Percentiles rank a stretch among this genome's conserved stretches.
Evolutionary conservation across 53 echinoderm and acorn worm genomes (phyloP).

Genomic region (Hippasteria phrygiana): DNA sequence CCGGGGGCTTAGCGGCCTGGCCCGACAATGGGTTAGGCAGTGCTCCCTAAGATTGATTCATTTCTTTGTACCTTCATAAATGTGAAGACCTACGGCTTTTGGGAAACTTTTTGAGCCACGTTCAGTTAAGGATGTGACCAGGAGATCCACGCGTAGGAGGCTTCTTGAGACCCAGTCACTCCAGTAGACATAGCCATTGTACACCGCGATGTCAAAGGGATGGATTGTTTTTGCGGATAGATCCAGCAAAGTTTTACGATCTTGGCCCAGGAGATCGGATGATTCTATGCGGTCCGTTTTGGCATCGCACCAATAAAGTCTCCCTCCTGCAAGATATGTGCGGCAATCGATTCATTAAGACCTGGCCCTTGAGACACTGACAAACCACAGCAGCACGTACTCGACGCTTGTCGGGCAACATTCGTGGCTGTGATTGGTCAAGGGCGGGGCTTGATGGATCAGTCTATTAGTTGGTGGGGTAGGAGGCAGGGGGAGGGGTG

Average conservation of each 20-base stretch:
- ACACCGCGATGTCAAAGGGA: constrained; percentile 18
- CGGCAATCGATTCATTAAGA: too few species aligned
- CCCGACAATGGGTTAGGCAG: too few species aligned
- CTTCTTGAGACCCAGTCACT: not conserved
- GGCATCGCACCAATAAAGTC: constrained; percentile 73
- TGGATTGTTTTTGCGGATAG: not conserved
- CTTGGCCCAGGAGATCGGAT: constrained; percentile 33
- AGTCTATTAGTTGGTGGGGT: too few species aligned
- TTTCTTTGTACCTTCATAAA: constrained; percentile 49
- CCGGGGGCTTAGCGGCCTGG: too few species aligned
- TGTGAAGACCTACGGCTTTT: constrained; percentile 30
- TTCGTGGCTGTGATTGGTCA: too few species aligned
- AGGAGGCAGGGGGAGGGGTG: too few species aligned
- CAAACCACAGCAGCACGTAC: too few species aligned
- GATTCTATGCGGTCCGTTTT: constrained; percentile 58
- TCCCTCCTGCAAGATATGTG: constrained; percentile 5
- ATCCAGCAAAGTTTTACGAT: constrained; percentile 42
- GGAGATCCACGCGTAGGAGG: not conserved
- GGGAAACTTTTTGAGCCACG: not conserved
- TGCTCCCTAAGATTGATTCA: too few species aligned
- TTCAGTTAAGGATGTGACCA: not conserved
- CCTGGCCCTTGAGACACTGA: too few species aligned
- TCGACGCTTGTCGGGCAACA: too few species aligned
- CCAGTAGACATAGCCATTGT: constrained; percentile 23
- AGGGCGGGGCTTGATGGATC: too few species aligned